Conservation (phyloP, 2,888 invertebrate genomes). For the Rhagium mordax region DNA sequence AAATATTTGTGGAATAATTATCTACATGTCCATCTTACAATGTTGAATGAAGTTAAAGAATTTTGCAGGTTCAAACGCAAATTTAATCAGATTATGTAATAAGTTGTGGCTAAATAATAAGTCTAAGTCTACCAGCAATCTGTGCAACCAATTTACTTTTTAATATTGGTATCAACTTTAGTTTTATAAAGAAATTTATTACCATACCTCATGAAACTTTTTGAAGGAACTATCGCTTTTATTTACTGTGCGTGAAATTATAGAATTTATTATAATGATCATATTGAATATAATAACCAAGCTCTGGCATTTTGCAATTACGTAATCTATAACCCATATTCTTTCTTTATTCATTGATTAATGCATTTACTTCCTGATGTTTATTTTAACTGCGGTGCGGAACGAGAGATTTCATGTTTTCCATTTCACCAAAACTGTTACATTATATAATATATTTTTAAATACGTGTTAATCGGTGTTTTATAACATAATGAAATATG, state of each 20-base stretch:
- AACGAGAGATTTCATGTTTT: slow-evolving; percentile 49
- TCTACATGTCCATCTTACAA: no score
- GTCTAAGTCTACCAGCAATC: no score
- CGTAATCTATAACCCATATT: slow-evolving; percentile 49
- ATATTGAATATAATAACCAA: slow-evolving; percentile 16
- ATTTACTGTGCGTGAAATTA: slow-evolving; percentile 40
- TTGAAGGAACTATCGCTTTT: neutral
- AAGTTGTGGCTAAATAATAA: no score
- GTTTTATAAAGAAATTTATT: neutral
- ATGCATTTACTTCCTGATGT: slow-evolving; percentile 52
- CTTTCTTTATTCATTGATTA: slow-evolving; percentile 50
- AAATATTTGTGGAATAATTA: no score
- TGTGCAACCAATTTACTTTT: no score
- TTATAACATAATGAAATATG: neutral
- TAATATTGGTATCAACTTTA: no score
- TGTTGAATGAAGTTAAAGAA: no score
- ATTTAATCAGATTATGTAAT: no score
- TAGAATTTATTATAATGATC: slow-evolving; percentile 36
- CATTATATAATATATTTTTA: slow-evolving; percentile 8
- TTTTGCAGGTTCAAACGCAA: no score
- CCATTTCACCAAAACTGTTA: slow-evolving; percentile 42
- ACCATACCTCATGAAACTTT: slow-evolving; percentile 1
- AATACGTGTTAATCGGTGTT: neutral
- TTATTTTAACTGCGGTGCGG: slow-evolving; percentile 46
- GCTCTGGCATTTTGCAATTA: slow-evolving; percentile 36